Conservation (phyloP, 2,888 invertebrate species). For the Cephus runcator region DNA sequence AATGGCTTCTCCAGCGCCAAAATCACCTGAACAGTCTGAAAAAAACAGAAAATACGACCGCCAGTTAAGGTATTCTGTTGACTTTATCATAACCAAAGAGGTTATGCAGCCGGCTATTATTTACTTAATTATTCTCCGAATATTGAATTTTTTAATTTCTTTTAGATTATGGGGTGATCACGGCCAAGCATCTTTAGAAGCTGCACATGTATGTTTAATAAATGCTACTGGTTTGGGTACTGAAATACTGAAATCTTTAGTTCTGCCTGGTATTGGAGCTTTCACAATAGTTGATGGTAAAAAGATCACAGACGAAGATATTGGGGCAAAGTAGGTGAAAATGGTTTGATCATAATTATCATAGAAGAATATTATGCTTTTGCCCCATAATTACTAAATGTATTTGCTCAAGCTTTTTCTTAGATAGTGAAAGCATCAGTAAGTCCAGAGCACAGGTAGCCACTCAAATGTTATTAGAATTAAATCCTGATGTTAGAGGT, state of each 20-base stretch:
- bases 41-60: conserved; percentile 84
- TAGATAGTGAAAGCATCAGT: conserved; percentile 84
- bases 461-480: conserved; percentile 83
- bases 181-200: conserved; percentile 91
- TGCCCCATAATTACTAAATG: not conserved
- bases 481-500: conserved; percentile 93
- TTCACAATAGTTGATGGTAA: conserved; percentile 94
- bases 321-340: conserved; percentile 84
- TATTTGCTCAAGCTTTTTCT: conserved; percentile 76
- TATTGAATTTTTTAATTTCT: conserved; percentile 7
- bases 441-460: conserved; percentile 86
- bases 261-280: conserved; percentile 92
- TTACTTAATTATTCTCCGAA: not conserved
- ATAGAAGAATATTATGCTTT: not conserved
- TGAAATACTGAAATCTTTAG: conserved; percentile 93
- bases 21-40: conserved; percentile 80
- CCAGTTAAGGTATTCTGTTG: conserved; percentile 69
- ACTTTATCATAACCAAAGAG: not conserved
- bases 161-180: conserved; percentile 97
- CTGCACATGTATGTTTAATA: conserved; percentile 90
- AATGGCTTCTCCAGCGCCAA: conserved; percentile 78
- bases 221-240: conserved; percentile 95
- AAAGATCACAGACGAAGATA: conserved; percentile 88
- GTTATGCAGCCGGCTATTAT: not conserved
- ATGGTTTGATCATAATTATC: not conserved